A percentile compares a stretch with the other conserved stretches of the same genome.
These are phyloP conservation scores for Muschampia staudingeri DNA, from an alignment of 2,888 invertebrate genomes.

Conservation along the genomic window DNA sequence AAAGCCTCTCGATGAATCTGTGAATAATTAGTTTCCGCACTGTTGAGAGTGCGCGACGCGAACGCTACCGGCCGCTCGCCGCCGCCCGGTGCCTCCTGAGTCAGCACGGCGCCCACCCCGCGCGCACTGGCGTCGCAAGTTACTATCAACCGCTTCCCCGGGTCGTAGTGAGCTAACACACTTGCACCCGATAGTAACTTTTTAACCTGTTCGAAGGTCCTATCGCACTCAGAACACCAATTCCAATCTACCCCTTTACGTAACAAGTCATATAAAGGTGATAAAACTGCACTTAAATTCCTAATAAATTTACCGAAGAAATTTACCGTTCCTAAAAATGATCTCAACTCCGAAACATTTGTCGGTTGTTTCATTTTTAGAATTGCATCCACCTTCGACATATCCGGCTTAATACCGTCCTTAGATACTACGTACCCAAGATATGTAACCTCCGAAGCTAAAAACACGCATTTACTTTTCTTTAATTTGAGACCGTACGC, in stretches of 20 bases:
- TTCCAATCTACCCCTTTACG: background rate
- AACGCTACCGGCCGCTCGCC: constrained; percentile 23
- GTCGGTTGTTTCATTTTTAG: background rate
- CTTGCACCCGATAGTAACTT: background rate
- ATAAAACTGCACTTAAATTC: background rate
- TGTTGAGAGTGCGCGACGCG: constrained; percentile 21
- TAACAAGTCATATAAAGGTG: constrained; percentile 7
- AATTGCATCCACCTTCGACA: background rate
- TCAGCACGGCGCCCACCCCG: constrained; percentile 19
- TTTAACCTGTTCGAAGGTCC: background rate
- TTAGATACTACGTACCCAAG: constrained; percentile 8
- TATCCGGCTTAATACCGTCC: background rate
- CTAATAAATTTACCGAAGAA: constrained; percentile 32
- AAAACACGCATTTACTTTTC: constrained; percentile 20
- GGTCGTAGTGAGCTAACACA: background rate
- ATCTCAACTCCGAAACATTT: constrained; percentile 28
- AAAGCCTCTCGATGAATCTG: constrained; percentile 28
- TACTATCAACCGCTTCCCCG: background rate
- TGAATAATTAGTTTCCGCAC: background rate
- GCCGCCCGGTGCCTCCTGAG: background rate
- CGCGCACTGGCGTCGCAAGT: background rate
- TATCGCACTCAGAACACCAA: background rate
- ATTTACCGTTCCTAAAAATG: constrained; percentile 17
- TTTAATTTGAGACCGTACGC: background rate
- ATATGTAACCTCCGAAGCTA: constrained; percentile 16